Evolutionary conservation across 2,113 vertebrate species (phyloP).

Genomic region (Euleptes europaea): DNA sequence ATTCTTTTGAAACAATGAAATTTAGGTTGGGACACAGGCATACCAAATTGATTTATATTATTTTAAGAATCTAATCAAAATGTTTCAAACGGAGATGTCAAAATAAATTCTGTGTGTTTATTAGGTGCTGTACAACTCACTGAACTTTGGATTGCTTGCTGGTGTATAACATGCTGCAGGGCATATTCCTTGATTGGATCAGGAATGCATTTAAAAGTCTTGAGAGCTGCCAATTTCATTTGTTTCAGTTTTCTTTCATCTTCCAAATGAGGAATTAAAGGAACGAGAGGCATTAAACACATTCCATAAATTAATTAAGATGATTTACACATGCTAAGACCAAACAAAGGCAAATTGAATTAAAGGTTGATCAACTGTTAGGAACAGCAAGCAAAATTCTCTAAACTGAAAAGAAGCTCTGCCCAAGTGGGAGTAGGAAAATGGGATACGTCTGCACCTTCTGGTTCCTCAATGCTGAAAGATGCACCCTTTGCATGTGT

Average conservation of each 20-base stretch:
- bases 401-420: neutral
- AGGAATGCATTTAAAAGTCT: conserved; percentile 18
- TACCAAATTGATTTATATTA: neutral
- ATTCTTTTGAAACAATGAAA: neutral
- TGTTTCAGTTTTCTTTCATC: conserved; percentile 19
- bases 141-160: conserved; percentile 15
- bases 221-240: conserved; percentile 16
- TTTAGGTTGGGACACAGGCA: neutral
- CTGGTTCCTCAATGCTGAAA: neutral
- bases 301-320: conserved; percentile 32
- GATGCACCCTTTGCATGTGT: too few relatives aligned
- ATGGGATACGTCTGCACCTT: neutral
- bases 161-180: neutral
- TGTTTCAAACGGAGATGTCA: neutral
- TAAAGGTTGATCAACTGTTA: conserved; percentile 17
- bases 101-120: conserved; percentile 18
- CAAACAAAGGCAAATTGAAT: conserved; percentile 21
- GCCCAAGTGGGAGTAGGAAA: too few relatives aligned
- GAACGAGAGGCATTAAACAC: conserved; percentile 14
- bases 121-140: neutral
- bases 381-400: neutral
- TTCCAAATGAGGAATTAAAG: conserved; percentile 16
- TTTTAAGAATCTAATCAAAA: conserved; percentile 13
- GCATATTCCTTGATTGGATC: conserved; percentile 17
- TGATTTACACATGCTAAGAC: conserved; percentile 2